A percentile compares a stretch with the other conserved stretches of the same genome.
These are phyloP conservation scores for Vidua chalybeata DNA, from an alignment of 2,113 vertebrate genomes.

Conservation along the genomic window DNA sequence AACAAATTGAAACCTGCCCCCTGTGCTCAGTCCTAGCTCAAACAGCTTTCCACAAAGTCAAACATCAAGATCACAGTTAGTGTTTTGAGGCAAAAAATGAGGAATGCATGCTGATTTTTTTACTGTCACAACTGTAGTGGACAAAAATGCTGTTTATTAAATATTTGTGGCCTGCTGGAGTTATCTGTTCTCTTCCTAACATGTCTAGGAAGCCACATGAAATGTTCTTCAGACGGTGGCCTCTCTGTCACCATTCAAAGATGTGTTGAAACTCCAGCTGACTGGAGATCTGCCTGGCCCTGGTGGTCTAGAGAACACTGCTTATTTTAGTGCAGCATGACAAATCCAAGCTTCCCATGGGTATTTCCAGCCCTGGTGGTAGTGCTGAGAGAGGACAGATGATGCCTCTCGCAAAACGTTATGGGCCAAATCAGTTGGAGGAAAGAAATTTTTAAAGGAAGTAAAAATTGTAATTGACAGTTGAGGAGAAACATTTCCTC, in stretches of 20 bases:
- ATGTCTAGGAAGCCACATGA: background rate
- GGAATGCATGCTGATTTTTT: background rate
- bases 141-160: background rate
- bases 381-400: background rate
- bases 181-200: background rate
- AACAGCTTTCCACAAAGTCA: constrained; percentile 18
- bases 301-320: background rate
- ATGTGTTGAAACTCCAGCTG: fast-evolving
- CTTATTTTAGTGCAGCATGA: background rate
- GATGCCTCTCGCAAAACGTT: background rate
- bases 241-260: background rate
- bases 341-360: background rate
- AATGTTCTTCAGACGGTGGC: background rate
- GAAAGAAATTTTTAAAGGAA: background rate
- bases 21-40: background rate
- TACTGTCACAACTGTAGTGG: background rate
- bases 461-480: background rate
- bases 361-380: background rate
- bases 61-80: background rate
- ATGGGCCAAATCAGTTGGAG: background rate
- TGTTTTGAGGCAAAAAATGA: constrained; percentile 10
- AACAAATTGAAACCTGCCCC: constrained; percentile 19
- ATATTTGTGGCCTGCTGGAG: background rate
- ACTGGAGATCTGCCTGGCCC: background rate
- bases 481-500: background rate